Evolutionary conservation across 2,888 invertebrate genomes (phyloP).

Genomic region (Galerucella nymphaeae): DNA sequence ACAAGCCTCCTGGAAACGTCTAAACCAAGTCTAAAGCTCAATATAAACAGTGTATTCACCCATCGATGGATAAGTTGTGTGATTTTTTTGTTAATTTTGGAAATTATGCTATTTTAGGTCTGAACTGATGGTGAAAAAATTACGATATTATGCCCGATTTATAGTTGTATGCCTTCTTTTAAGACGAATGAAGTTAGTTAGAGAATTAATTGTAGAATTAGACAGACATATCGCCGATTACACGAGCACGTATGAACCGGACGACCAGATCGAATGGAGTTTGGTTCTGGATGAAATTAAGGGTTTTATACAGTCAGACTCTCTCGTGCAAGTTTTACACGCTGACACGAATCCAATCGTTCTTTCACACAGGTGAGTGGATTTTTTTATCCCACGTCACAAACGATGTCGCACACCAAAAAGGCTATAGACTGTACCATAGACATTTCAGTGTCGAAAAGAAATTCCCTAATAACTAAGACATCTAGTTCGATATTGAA

Average conservation of each 20-base stretch:
- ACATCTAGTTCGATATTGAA: too few relatives aligned
- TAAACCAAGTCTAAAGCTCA: too few relatives aligned
- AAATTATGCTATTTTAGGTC: slow-evolving; percentile 66
- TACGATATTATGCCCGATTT: slow-evolving; percentile 94
- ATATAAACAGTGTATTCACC: too few relatives aligned
- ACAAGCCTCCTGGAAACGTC: too few relatives aligned
- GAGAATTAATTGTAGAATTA: slow-evolving; percentile 91
- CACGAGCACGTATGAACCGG: slow-evolving; percentile 95
- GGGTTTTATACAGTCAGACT: slow-evolving; percentile 93
- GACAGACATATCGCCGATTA: slow-evolving; percentile 96
- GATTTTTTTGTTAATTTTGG: neutral
- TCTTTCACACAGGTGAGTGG: slow-evolving; percentile 81
- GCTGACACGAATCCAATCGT: slow-evolving; percentile 88
- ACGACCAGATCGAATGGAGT: slow-evolving; percentile 96
- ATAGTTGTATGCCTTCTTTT: slow-evolving; percentile 95
- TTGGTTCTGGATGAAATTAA: slow-evolving; percentile 94
- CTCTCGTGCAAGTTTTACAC: slow-evolving; percentile 87
- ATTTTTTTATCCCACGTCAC: too few relatives aligned
- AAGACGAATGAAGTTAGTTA: slow-evolving; percentile 92
- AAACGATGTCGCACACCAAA: too few relatives aligned
- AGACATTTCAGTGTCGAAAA: too few relatives aligned
- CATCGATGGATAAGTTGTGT: too few relatives aligned
- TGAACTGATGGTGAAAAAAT: slow-evolving; percentile 96
- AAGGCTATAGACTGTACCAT: too few relatives aligned
- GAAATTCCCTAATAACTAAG: too few relatives aligned